Conservation (phyloP, 1,140 invertebrate genomes). For the Muscidifurax raptorellus region DNA sequence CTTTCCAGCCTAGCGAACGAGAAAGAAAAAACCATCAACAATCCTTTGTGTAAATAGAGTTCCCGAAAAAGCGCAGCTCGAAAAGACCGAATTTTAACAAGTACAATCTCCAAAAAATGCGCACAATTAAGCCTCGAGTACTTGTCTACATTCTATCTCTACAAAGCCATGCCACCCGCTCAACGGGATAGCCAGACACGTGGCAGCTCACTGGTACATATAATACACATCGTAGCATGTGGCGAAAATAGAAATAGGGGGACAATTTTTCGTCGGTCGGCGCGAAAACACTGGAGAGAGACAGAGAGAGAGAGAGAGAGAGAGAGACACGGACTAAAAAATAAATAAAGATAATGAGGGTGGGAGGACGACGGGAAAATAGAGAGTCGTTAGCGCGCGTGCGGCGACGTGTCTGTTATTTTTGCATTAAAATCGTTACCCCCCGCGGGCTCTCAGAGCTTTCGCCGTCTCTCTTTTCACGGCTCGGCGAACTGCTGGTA, state of each 20-base stretch:
- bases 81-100: neutral
- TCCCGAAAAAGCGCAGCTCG: no score
- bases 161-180: neutral
- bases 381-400: conserved; percentile 18
- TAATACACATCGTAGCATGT: neutral
- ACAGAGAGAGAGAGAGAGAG: conserved; percentile 18
- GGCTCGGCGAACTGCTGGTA: conserved; percentile 2
- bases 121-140: neutral
- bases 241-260: conserved; percentile 44
- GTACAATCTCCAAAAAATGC: neutral
- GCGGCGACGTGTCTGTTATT: conserved; percentile 2
- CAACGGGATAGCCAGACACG: neutral
- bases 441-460: neutral
- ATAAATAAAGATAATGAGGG: conserved; percentile 33
- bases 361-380: neutral
- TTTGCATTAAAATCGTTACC: conserved; percentile 27
- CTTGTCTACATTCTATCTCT: neutral
- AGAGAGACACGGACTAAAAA: conserved; percentile 45
- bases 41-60: no score
- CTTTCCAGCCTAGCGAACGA: no score
- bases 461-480: conserved; percentile 3
- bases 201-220: neutral
- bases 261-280: conserved; percentile 22
- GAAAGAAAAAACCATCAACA: no score
- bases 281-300: conserved; percentile 44